phyloP scores from a whole-genome alignment of 2,113 vertebrate species.

The Calyptommatus sinebrachiatus region DNA sequence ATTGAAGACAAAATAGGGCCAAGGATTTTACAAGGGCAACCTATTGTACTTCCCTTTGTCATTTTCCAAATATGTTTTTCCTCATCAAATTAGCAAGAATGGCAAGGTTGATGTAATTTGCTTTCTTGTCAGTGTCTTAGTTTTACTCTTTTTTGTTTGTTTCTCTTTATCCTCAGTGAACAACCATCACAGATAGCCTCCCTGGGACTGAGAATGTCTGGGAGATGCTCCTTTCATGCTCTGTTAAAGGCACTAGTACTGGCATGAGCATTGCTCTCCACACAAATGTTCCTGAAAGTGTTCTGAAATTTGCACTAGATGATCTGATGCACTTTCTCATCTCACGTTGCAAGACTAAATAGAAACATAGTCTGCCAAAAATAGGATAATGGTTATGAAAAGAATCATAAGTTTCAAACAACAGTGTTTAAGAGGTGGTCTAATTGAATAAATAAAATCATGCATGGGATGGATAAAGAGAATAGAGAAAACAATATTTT shows the following conservation, averaged over 20 bases:
- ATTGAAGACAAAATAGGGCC: neutral
- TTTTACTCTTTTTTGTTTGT: neutral
- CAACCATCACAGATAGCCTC: neutral
- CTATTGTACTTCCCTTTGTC: neutral
- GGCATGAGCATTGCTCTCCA: slow-evolving; percentile 30
- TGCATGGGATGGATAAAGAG: too few species aligned
- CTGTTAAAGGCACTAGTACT: slow-evolving; percentile 7
- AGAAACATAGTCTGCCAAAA: slow-evolving; percentile 4
- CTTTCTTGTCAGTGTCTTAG: fast-evolving
- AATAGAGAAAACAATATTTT: too few species aligned
- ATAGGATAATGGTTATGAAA: neutral
- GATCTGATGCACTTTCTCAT: slow-evolving; percentile 36
- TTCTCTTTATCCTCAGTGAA: neutral
- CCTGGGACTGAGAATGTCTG: slow-evolving; percentile 10
- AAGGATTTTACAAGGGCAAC: fast-evolving
- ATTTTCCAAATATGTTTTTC: neutral
- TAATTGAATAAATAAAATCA: too few species aligned
- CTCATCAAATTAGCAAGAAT: neutral
- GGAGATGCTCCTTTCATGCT: slow-evolving; percentile 17
- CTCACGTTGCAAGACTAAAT: slow-evolving; percentile 14
- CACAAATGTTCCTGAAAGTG: slow-evolving; percentile 24
- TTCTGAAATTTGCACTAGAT: slow-evolving; percentile 4
- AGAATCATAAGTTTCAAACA: neutral
- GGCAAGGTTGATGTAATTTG: neutral
- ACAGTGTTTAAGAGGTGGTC: too few species aligned